A percentile compares a stretch with the other conserved stretches of the same genome.
Evolutionary conservation across 2,113 vertebrate species (phyloP).

Genomic region (Turnix velox): DNA sequence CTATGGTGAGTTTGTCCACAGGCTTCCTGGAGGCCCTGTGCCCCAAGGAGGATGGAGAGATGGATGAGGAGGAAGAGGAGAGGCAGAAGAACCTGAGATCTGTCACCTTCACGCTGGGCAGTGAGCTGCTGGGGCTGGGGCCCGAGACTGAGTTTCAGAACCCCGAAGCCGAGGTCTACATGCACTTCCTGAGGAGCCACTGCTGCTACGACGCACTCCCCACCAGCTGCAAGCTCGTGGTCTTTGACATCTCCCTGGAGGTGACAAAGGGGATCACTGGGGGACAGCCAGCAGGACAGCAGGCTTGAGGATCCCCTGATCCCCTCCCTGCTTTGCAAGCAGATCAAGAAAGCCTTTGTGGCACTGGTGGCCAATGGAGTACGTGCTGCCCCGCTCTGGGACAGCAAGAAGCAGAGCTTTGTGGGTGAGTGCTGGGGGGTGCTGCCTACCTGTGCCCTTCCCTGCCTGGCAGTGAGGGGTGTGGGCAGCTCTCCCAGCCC

Average conservation of each 20-base stretch:
- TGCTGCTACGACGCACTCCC: slow-evolving; percentile 91
- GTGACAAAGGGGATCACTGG: slow-evolving; percentile 34
- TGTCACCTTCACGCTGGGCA: neutral
- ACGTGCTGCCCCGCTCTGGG: slow-evolving; percentile 92
- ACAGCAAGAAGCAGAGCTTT: slow-evolving; percentile 89
- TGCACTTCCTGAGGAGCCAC: slow-evolving; percentile 92
- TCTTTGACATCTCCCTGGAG: slow-evolving; percentile 88
- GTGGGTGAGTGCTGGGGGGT: slow-evolving; percentile 82
- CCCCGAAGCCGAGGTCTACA: slow-evolving; percentile 80
- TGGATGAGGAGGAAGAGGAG: neutral
- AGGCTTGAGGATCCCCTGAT: neutral
- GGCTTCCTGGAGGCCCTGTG: neutral
- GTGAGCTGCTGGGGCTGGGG: slow-evolving; percentile 27
- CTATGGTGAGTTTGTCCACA: neutral
- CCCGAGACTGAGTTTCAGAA: slow-evolving; percentile 61
- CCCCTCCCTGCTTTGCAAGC: neutral
- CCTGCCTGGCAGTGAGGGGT: neutral
- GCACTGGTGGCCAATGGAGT: slow-evolving; percentile 89
- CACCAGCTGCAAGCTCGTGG: slow-evolving; percentile 92
- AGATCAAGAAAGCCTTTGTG: slow-evolving; percentile 95
- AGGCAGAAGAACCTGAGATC: neutral
- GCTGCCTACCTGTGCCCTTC: neutral
- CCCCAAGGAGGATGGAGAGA: neutral
- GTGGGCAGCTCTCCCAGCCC: neutral
- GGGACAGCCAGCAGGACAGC: accelerated